phyloP scores from a whole-genome alignment of 2,113 vertebrate species.

The Mellivora capensis region DNA sequence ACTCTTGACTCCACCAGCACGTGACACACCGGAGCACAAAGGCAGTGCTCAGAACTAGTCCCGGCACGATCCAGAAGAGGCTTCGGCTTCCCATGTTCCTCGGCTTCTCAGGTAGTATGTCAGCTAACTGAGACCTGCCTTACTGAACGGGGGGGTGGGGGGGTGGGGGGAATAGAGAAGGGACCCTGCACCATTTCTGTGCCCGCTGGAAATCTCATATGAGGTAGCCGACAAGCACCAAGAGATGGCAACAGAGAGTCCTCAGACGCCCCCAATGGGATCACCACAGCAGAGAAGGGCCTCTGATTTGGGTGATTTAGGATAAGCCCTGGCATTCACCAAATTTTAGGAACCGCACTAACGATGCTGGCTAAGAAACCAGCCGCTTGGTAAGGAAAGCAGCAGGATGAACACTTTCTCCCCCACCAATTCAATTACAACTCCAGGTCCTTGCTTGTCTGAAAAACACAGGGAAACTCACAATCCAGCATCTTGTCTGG shows the following conservation, averaged over 20 bases:
- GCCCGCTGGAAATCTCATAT: neutral
- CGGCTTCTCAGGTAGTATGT: neutral
- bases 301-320: neutral
- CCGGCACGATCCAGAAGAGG: accelerated
- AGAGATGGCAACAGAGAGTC: slow-evolving; percentile 59
- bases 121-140: neutral
- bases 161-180: too few relatives aligned
- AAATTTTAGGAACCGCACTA: neutral
- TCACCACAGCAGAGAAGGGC: neutral
- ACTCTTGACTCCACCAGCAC: neutral
- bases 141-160: neutral
- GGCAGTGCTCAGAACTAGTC: neutral
- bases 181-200: neutral
- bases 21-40: neutral
- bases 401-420: neutral
- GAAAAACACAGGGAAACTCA: neutral
- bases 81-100: neutral
- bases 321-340: neutral
- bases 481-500: neutral
- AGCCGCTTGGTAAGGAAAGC: neutral
- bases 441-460: neutral
- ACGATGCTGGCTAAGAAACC: neutral
- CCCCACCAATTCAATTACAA: neutral
- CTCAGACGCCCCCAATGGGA: neutral
- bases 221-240: neutral